Evolutionary conservation across 2,113 vertebrate species (phyloP), one percentile per base, ranked within the genome.

Genomic region (Caloenas nicobarica): DNA sequence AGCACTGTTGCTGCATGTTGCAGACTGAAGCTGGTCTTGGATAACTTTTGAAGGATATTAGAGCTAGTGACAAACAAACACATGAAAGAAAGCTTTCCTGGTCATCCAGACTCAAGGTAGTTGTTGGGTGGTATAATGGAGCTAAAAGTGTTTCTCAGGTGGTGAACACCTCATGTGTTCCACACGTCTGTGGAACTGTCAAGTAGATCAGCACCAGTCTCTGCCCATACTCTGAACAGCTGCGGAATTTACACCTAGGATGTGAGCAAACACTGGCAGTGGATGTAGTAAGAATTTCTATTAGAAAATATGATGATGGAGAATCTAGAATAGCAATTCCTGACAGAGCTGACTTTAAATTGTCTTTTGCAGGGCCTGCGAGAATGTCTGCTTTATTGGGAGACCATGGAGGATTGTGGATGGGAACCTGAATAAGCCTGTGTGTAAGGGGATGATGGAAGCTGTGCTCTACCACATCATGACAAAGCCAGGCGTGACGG

Each of bases 371-470:
- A 98, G 98, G 76, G 95, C 94, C 60, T 86, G 88, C 0, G 97
- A 97, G 56, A 92, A 34, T 0, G 16, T 98, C 84, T 98, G 97
- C 50, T 99, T 99, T 95, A 36, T 99, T 4, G 98, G 99, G 93
- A 98, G 99, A 15, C 99, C 99, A 0, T 99, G 99, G 99, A 98
- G 99, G 46, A 97, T 98, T 7, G 99, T 99, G 83, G 99, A 99
- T 2, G 98, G 99, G 26, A 98, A 93, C 6, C 93, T 99, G 93
- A 99, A 99, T 93, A 95, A 95, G 23, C 97, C 98, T 0, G 99
- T 99, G 97, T 99, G 98, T 79, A 99, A 99, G 82, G 99, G 99
- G 21, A 99, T 99, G 98, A 96, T 99, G 98, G 99, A 99, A 82
- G 98, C 98, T 0, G 28, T 99, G 80, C 98, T 99, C 7, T 98